These are phyloP conservation scores for Plutella xylostella DNA, from an alignment of 2,888 invertebrate genomes.

Conservation along the genomic window DNA sequence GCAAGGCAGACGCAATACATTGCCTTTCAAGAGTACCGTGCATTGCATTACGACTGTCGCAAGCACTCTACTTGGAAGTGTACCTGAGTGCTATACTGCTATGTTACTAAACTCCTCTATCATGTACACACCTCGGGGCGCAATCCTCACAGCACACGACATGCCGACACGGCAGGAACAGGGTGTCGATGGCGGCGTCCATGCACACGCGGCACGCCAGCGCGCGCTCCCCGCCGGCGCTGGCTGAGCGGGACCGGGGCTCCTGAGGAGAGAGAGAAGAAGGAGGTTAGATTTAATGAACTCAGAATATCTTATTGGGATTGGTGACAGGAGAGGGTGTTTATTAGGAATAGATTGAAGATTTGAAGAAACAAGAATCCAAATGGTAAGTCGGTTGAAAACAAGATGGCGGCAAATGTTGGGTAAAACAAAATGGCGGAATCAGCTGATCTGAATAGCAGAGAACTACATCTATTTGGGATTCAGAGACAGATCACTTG, in stretches of 20 bases:
- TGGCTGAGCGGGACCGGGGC: neutral
- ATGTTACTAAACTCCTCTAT: no score
- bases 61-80: no score
- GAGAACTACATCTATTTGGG: no score
- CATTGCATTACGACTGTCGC: neutral
- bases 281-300: neutral
- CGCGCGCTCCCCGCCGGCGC: conserved; percentile 41
- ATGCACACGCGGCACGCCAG: conserved; percentile 90
- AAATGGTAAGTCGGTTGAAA: no score
- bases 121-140: conserved; percentile 69
- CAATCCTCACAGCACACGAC: conserved; percentile 84
- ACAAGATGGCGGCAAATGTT: no score
- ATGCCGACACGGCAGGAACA: conserved; percentile 91
- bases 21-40: neutral
- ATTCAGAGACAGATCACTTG: no score
- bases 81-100: no score
- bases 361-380: no score
- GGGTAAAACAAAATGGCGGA: neutral
- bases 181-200: conserved; percentile 85
- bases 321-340: no score
- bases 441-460: no score
- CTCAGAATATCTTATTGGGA: no score
- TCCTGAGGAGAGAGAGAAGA: conserved; percentile 16
- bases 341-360: no score
- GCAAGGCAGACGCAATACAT: neutral